Conservation (phyloP, 2,797 vertebrate species). For the Danio jaintianensis region DNA sequence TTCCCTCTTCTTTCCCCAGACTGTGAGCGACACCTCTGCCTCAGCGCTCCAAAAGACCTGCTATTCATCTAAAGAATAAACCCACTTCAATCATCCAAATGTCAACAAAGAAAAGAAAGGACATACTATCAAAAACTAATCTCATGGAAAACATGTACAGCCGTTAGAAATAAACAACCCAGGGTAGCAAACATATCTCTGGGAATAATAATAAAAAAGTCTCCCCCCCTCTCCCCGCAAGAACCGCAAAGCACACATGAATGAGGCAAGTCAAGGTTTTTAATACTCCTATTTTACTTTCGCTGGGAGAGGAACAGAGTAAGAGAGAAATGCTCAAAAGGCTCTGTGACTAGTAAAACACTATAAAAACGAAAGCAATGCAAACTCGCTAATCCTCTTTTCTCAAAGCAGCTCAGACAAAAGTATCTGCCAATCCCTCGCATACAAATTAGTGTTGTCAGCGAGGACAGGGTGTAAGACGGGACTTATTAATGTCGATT, state of each 20-base stretch:
- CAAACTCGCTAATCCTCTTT: constrained; percentile 71
- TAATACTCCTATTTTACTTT: constrained; percentile 64
- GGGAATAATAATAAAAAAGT: constrained; percentile 39
- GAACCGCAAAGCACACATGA: constrained; percentile 39
- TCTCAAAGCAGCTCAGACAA: constrained; percentile 69
- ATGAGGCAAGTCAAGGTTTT: constrained; percentile 44
- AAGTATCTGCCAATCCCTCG: constrained; percentile 66
- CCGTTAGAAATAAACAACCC: constrained; percentile 63
- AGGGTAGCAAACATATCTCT: constrained; percentile 48
- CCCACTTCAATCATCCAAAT: constrained; percentile 70
- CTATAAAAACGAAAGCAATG: constrained; percentile 71
- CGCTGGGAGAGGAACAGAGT: constrained; percentile 54
- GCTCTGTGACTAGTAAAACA: constrained; percentile 59
- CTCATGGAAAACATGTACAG: constrained; percentile 66
- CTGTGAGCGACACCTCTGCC: constrained; percentile 57
- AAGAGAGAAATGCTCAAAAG: constrained; percentile 46
- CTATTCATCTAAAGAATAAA: constrained; percentile 65
- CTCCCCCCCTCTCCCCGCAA: constrained; percentile 41
- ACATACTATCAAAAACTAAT: constrained; percentile 67
- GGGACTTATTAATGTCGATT: constrained; percentile 53
- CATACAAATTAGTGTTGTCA: constrained; percentile 72
- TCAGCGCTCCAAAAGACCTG: constrained; percentile 53
- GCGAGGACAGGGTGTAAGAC: constrained; percentile 67
- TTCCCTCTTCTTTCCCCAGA: constrained; percentile 36
- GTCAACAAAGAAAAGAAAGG: constrained; percentile 72